phyloP scores from a whole-genome alignment of 2,888 invertebrate species.

The Dasysyrphus tricinctus region DNA sequence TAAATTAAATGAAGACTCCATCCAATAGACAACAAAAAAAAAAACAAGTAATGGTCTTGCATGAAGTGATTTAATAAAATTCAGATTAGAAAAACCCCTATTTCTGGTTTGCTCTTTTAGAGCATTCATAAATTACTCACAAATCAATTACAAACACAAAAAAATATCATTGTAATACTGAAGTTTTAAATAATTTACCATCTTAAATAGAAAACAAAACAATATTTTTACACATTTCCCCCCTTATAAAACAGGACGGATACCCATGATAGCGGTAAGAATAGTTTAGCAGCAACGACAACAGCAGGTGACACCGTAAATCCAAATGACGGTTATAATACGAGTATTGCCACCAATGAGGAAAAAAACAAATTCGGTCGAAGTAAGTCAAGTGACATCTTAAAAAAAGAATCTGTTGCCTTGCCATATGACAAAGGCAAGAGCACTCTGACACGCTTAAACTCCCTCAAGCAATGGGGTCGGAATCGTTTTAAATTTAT shows the following conservation, averaged over 20 bases:
- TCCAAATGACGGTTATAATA: conserved; percentile 29
- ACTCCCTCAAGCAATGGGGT: conserved; percentile 93
- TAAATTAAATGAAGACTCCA: conserved; percentile 29
- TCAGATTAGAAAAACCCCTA: conserved; percentile 28
- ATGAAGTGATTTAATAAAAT: conserved; percentile 43
- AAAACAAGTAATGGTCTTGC: conserved; percentile 37
- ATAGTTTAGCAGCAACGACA: conserved; percentile 77
- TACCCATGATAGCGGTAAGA: conserved; percentile 67
- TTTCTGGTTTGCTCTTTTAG: conserved; percentile 25
- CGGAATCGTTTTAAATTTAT: conserved; percentile 90
- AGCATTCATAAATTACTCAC: conserved; percentile 40
- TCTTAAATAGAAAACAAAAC: conserved; percentile 64
- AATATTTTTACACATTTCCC: conserved; percentile 75
- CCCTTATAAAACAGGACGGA: conserved; percentile 77
- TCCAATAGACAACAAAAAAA: neutral
- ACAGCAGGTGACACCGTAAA: conserved; percentile 46
- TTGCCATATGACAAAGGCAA: conserved; percentile 83
- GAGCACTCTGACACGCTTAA: conserved; percentile 86
- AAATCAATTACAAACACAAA: conserved; percentile 19
- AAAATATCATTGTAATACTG: conserved; percentile 61
- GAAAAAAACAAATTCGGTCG: conserved; percentile 84
- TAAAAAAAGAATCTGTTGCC: conserved; percentile 85
- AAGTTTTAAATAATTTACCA: conserved; percentile 64
- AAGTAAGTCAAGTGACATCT: conserved; percentile 90
- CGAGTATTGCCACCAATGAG: conserved; percentile 15